phyloP scores from a whole-genome alignment of 2,797 vertebrate species.

The Halcyon leucocephala region DNA sequence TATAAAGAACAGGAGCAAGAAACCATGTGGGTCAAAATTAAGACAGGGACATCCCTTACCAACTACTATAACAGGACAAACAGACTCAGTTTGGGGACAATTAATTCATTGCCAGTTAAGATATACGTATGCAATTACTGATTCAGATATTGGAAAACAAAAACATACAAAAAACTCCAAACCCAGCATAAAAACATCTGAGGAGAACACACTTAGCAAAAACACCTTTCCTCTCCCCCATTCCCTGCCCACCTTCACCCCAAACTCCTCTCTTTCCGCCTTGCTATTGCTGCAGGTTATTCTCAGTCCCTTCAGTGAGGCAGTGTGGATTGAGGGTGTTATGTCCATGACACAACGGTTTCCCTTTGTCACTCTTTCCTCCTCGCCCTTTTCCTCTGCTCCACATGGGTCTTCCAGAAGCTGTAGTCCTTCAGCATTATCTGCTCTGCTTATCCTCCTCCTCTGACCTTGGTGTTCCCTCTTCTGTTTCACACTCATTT shows the following conservation, averaged over 20 bases:
- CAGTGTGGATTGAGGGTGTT: rapidly evolving
- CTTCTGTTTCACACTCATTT: background rate
- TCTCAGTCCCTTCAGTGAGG: background rate
- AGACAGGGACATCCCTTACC: background rate
- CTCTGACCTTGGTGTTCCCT: background rate
- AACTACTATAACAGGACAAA: background rate
- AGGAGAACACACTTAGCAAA: background rate
- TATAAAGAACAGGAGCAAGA: background rate
- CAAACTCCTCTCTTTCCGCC: background rate
- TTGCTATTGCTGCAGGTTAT: background rate
- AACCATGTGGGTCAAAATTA: background rate
- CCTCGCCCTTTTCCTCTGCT: background rate
- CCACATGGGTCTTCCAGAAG: background rate
- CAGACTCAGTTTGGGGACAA: background rate
- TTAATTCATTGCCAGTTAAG: background rate
- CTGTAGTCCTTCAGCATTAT: background rate
- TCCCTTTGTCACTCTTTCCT: background rate
- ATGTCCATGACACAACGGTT: background rate
- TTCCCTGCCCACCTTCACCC: background rate
- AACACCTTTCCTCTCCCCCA: background rate
- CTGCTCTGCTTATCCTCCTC: background rate
- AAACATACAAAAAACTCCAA: background rate
- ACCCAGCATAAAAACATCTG: background rate
- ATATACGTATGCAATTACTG: background rate
- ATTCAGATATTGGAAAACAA: background rate